A percentile compares a stretch with the other conserved stretches of the same genome.
phyloP scores from a whole-genome alignment of 2,797 vertebrate genomes.

The Vultur gryphus region DNA sequence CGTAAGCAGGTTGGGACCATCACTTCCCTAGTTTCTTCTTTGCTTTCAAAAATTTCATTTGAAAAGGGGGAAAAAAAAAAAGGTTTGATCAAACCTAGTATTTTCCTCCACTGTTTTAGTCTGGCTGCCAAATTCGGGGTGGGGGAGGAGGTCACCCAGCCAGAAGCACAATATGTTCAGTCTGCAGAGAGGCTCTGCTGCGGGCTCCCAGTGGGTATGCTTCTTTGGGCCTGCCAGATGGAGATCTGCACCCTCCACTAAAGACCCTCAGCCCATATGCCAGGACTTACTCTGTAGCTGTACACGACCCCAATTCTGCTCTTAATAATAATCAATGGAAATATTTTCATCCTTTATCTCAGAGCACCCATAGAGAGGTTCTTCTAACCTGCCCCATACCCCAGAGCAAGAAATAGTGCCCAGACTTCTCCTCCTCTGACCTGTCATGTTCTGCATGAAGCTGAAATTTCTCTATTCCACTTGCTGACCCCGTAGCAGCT shows the following conservation, averaged over 20 bases:
- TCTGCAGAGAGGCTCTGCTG: not conserved
- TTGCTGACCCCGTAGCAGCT: not conserved
- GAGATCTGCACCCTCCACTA: not conserved
- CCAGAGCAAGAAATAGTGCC: not conserved
- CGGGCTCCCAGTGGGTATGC: not conserved
- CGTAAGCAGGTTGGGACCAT: accelerated
- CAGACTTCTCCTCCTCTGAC: not conserved
- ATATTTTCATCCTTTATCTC: not conserved
- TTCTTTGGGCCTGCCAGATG: conserved; percentile 2
- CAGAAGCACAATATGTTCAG: conserved; percentile 3
- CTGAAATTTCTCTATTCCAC: not conserved
- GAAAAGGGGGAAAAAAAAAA: not conserved
- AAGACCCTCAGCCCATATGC: not conserved
- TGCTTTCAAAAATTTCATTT: not conserved
- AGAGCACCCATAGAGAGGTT: not conserved
- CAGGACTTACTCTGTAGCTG: not conserved
- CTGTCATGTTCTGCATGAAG: not conserved
- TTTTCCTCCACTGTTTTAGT: not conserved
- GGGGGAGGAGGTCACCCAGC: not conserved
- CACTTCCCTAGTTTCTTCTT: not conserved
- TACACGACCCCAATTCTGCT: not conserved
- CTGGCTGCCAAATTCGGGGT: not conserved
- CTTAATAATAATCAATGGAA: not conserved
- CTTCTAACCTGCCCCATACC: not conserved
- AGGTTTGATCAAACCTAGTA: not conserved